phyloP scores from a whole-genome alignment of 2,888 invertebrate genomes.

The Ceramica pisi region DNA sequence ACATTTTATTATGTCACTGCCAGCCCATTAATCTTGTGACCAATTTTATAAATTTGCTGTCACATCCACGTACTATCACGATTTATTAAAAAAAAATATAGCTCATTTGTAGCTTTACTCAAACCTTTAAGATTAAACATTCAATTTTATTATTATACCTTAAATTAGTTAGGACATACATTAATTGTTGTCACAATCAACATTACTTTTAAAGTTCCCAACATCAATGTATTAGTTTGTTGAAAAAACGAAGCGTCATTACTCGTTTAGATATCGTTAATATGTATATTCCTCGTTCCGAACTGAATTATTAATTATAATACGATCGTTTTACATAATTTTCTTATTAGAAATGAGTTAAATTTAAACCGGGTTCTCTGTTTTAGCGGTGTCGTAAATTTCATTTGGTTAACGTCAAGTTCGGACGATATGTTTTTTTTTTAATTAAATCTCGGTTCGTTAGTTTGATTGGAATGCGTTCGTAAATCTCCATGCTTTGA shows the following conservation, averaged over 20 bases:
- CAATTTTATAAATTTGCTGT: constrained; percentile 73
- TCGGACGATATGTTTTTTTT: constrained; percentile 83
- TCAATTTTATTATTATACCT: constrained; percentile 46
- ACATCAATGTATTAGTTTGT: constrained; percentile 52
- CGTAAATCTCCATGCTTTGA: constrained; percentile 67
- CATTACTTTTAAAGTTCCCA: constrained; percentile 60
- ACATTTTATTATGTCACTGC: constrained; percentile 65
- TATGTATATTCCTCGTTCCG: constrained; percentile 78
- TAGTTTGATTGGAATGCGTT: constrained; percentile 76
- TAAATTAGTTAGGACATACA: constrained; percentile 56
- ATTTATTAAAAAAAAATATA: constrained; percentile 69
- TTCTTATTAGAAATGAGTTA: constrained; percentile 87
- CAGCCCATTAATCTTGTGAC: constrained; percentile 70
- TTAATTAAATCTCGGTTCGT: constrained; percentile 87
- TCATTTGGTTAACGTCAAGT: constrained; percentile 78
- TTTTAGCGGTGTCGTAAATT: constrained; percentile 89
- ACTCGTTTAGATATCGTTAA: constrained; percentile 73
- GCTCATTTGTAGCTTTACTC: constrained; percentile 50
- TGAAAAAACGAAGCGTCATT: constrained; percentile 68
- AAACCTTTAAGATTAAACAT: constrained; percentile 47
- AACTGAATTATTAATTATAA: constrained; percentile 88
- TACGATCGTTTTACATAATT: constrained; percentile 87
- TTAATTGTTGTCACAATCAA: constrained; percentile 66
- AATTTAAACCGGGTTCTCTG: constrained; percentile 84
- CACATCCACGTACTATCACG: constrained; percentile 71